These are phyloP conservation scores for Grammomys surdaster DNA, from an alignment of 2,113 vertebrate genomes.

Conservation along the genomic window DNA sequence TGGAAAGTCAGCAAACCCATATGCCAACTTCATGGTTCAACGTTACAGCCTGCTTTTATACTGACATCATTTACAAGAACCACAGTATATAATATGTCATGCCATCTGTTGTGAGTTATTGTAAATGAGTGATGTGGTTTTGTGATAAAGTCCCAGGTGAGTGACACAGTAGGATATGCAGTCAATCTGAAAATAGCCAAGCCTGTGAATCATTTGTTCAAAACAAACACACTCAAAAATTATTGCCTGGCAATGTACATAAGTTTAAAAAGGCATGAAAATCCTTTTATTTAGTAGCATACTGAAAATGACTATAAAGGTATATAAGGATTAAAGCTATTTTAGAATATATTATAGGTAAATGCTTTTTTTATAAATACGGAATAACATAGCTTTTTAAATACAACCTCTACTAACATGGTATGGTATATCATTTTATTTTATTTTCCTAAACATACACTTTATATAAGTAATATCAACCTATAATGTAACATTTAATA, in stretches of 20 bases:
- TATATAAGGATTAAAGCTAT: background rate
- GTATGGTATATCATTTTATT: background rate
- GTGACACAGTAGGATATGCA: background rate
- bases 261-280: background rate
- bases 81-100: background rate
- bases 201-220: background rate
- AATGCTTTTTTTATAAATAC: conserved; percentile 3
- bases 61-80: conserved; percentile 9
- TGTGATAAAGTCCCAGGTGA: background rate
- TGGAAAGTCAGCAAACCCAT: background rate
- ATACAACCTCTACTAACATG: background rate
- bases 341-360: background rate
- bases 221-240: background rate
- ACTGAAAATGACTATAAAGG: background rate
- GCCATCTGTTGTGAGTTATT: background rate
- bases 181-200: conserved; percentile 19
- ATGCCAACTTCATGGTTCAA: background rate
- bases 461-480: background rate
- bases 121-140: background rate
- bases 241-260: background rate
- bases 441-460: background rate
- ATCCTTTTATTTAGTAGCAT: background rate
- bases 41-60: background rate
- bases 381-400: background rate
- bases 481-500: background rate